These are phyloP conservation scores for Enteromius afrohamiltoni DNA, from an alignment of 2,797 vertebrate species.

Conservation along the genomic window DNA sequence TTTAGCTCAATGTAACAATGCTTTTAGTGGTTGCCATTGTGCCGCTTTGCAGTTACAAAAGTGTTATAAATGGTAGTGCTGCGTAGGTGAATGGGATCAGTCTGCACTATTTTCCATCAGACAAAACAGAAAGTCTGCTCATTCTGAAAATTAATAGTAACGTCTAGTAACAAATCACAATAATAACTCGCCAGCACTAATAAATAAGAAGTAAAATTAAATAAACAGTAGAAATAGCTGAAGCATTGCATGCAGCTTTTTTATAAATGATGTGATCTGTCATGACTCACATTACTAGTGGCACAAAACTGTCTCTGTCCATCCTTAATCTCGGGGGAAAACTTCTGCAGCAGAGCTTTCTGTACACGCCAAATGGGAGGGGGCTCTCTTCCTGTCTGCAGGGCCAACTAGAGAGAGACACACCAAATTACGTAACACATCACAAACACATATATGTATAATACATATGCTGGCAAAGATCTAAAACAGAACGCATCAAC, in stretches of 20 bases:
- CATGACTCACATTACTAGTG: constrained; percentile 90
- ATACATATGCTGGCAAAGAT: not conserved
- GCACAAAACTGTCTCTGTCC: constrained; percentile 94
- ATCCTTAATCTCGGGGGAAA: constrained; percentile 95
- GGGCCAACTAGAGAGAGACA: constrained; percentile 78
- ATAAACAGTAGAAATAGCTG: not conserved
- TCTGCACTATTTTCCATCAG: not conserved
- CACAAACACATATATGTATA: not conserved
- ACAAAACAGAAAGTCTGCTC: not conserved
- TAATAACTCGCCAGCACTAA: not conserved
- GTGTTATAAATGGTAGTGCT: not conserved
- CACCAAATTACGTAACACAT: constrained; percentile 6
- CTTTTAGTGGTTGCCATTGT: not conserved
- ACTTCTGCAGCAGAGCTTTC: constrained; percentile 94
- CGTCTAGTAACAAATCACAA: not conserved
- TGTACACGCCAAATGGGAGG: constrained; percentile 95
- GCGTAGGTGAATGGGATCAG: not conserved
- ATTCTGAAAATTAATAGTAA: not conserved
- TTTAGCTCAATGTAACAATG: not conserved
- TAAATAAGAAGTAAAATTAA: not conserved
- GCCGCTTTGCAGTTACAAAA: not conserved
- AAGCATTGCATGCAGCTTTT: not conserved
- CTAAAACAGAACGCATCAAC: not conserved
- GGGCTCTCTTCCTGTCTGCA: constrained; percentile 91
- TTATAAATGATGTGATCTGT: not conserved